phyloP scores from a whole-genome alignment of 2,797 vertebrate genomes.

The Ceyx erithaca region DNA sequence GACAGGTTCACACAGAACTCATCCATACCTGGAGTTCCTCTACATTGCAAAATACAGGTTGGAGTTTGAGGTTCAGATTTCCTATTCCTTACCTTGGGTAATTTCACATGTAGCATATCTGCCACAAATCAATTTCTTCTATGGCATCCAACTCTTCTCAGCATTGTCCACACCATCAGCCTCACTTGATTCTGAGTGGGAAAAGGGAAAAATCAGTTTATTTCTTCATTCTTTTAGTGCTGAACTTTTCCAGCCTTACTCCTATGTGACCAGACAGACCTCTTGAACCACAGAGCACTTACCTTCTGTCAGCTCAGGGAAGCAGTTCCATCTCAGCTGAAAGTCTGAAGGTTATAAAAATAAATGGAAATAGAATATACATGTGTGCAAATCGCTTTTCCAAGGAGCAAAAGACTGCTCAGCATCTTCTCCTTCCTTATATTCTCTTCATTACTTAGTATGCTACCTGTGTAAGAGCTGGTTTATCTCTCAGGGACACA shows the following conservation, averaged over 20 bases:
- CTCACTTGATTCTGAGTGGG: not conserved
- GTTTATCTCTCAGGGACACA: not conserved
- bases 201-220: not conserved
- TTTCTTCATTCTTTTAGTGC: not conserved
- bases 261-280: not conserved
- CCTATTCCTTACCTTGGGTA: not conserved
- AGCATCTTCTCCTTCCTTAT: not conserved
- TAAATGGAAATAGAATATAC: not conserved
- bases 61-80: not conserved
- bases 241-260: not conserved
- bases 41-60: accelerated
- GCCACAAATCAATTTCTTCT: not conserved
- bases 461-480: not conserved
- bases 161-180: not conserved
- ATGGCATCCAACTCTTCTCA: not conserved
- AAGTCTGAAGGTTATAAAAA: not conserved
- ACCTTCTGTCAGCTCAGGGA: not conserved
- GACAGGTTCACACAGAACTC: not conserved
- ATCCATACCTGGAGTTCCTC: accelerated
- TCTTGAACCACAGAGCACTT: not conserved
- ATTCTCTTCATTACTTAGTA: not conserved
- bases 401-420: not conserved
- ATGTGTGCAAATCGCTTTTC: not conserved
- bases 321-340: not conserved
- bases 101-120: not conserved